Evolutionary conservation across 2,113 vertebrate species (phyloP).

Genomic region (Xyrauchen texanus): DNA sequence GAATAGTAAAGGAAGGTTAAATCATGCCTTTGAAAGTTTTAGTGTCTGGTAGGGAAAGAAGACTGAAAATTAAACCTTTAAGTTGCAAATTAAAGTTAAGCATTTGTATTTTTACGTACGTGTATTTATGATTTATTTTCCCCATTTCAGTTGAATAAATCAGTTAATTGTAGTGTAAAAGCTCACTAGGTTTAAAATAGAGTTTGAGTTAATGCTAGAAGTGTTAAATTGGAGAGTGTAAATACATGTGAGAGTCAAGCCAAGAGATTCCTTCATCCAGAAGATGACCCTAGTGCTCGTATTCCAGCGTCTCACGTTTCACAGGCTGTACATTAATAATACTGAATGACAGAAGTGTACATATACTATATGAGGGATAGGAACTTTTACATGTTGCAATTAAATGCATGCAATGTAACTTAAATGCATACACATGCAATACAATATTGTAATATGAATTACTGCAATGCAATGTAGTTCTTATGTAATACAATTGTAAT

Average conservation of each 20-base stretch:
- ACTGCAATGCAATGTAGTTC: neutral
- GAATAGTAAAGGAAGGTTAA: too few relatives aligned
- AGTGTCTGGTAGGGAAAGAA: too few relatives aligned
- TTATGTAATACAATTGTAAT: neutral
- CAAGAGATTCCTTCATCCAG: slow-evolving; percentile 14
- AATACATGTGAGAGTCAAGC: neutral
- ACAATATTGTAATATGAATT: neutral
- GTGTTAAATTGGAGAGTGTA: neutral
- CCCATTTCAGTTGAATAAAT: too few relatives aligned
- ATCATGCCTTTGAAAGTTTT: too few relatives aligned
- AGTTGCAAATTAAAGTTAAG: too few relatives aligned
- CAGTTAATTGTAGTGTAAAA: neutral
- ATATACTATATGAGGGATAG: neutral
- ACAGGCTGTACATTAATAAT: neutral
- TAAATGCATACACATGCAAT: neutral
- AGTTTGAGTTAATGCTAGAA: neutral
- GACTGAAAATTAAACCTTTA: too few relatives aligned
- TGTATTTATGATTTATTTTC: too few relatives aligned
- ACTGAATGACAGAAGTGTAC: neutral
- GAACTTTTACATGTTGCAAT: too few relatives aligned
- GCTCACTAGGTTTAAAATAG: neutral
- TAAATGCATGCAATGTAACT: neutral
- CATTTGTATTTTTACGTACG: too few relatives aligned
- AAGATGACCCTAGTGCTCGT: neutral
- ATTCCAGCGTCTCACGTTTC: neutral